Evolutionary conservation across 2,888 invertebrate species (phyloP).

Genomic region (Lycia hirtaria): DNA sequence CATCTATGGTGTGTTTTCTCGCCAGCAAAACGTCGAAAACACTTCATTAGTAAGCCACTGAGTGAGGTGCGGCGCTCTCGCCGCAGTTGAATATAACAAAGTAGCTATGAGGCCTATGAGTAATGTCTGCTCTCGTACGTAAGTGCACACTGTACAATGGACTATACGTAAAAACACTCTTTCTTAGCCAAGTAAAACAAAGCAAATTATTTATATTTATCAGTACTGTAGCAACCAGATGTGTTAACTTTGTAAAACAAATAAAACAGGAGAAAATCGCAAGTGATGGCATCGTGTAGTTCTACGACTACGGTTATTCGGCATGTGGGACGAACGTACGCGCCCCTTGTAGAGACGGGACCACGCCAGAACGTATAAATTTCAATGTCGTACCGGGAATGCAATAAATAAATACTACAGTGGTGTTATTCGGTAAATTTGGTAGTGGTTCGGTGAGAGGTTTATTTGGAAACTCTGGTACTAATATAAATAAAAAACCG

Average conservation of each 20-base stretch:
- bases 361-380: constrained; percentile 48
- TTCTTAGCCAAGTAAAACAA: background rate
- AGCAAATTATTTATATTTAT: background rate
- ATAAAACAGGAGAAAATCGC: constrained; percentile 31
- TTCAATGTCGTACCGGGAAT: constrained; percentile 42
- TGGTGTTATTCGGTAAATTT: constrained; percentile 5
- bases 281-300: no score
- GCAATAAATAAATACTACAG: constrained; percentile 43
- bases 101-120: no score
- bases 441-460: constrained; percentile 21
- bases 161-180: no score
- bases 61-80: no score
- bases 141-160: no score
- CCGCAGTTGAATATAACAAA: no score
- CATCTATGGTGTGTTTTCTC: no score
- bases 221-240: no score
- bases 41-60: no score
- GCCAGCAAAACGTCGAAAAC: no score
- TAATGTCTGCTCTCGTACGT: no score
- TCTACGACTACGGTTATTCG: constrained; percentile 28
- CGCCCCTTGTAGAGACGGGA: constrained; percentile 41
- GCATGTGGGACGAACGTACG: constrained; percentile 23
- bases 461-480: constrained; percentile 2
- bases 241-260: constrained; percentile 9
- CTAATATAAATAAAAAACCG: background rate